Conservation (phyloP, 2,113 vertebrate genomes). For the Sciurus niger region DNA sequence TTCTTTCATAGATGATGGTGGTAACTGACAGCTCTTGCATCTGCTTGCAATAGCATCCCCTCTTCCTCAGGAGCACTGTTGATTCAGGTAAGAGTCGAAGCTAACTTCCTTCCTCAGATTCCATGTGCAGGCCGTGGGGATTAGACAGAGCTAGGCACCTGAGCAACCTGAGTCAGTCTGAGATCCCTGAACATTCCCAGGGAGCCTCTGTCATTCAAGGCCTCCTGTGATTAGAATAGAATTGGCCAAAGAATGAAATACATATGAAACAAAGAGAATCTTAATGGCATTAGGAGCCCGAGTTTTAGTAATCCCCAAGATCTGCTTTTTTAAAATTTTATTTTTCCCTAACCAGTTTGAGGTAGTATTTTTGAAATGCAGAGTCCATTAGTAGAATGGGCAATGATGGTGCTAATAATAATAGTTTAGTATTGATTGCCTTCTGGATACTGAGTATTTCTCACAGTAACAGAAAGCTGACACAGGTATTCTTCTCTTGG, state of each 20-base stretch:
- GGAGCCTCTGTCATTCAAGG: not conserved
- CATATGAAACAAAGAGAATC: not conserved
- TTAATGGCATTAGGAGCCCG: not conserved
- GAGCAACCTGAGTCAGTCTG: not conserved
- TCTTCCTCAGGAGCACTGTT: not conserved
- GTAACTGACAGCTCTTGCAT: not conserved
- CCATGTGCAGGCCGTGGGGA: accelerated
- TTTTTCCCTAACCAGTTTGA: not conserved
- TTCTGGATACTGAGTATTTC: not conserved
- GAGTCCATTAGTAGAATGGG: not conserved
- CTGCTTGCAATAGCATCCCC: accelerated
- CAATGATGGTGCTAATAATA: not conserved
- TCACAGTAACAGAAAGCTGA: not conserved
- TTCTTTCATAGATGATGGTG: no score
- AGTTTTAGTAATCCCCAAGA: not conserved
- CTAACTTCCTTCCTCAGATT: not conserved
- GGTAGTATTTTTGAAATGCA: not conserved
- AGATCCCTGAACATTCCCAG: no score
- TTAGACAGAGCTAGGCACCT: not conserved
- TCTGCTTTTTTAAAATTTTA: not conserved
- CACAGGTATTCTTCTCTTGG: not conserved
- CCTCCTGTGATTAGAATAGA: not conserved
- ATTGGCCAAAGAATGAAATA: not conserved
- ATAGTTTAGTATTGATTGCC: not conserved
- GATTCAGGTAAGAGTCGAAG: not conserved